Base-by-base conservation (phyloP, 2,797 vertebrate species). In the Amniataba percoides region DNA sequence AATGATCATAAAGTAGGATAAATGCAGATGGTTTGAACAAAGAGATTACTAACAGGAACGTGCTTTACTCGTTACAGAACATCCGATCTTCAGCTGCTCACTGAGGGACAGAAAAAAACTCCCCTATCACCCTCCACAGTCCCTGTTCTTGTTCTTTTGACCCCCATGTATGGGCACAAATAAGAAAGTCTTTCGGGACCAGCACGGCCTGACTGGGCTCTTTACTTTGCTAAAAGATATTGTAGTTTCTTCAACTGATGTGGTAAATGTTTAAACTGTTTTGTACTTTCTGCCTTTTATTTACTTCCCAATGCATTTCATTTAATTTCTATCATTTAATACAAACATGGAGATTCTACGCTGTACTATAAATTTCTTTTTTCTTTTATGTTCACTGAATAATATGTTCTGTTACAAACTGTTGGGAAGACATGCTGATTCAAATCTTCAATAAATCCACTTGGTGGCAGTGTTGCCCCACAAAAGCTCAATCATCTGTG, bases 391-490 rank as follows among this genome's bases (percentile, higher is more conserved):
- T 14, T 27, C n/a, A 10, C 40, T 56, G 16, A 34, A 18, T 16
- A n/a, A 16, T 59, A 15, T 21, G 12, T 45, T 71, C 19, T 1
- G 15, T 58, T 13, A 57, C 2, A 39, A 3, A 57, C n/a, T n/a
- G 13, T 58, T 39, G n/a, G 11, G 18, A 58, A 58, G 56, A 58
- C 13, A 9, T 31, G 15, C n/a, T n/a, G n/a, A n/a, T 55, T 46
- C 21, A 18, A 51, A 15, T 39, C 15, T 1, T 48, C 4, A 14
- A 7, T 21, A 1, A 10, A 19, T 25, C 90, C 94, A 93, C 90
- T 75, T 82, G 92, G 84, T 84, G 92, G 86, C 88, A 94, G 85
- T 92, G 82, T 93, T 89, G 87, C 66, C 61, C 87, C 65, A 90
- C 66, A 48, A 71, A 78, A 2, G 51, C 10, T 31, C 7, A 5